phyloP scores from a whole-genome alignment of 2,888 invertebrate genomes.

The Sminthurides aquaticus region DNA sequence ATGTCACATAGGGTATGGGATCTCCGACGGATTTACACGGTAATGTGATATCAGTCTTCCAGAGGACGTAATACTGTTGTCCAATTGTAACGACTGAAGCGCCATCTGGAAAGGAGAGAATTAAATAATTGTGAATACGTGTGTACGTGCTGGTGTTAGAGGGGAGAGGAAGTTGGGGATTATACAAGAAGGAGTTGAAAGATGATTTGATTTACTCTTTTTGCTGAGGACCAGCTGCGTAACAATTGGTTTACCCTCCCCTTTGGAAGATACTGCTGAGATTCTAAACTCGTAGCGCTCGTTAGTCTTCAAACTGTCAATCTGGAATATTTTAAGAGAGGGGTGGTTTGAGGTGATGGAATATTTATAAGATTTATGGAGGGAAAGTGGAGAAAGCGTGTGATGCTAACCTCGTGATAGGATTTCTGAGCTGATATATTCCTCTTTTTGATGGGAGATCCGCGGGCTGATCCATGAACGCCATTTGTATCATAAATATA shows the following conservation, averaged over 20 bases:
- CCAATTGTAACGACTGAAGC: conserved; percentile 64
- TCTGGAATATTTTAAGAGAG: conserved; percentile 19
- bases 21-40: conserved; percentile 59
- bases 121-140: background rate
- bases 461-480: background rate
- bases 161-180: no score
- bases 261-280: conserved; percentile 33
- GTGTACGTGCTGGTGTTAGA: background rate
- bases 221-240: conserved; percentile 28
- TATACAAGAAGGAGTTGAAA: no score
- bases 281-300: conserved; percentile 40
- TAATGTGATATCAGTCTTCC: conserved; percentile 59
- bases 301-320: conserved; percentile 45
- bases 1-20: conserved; percentile 29
- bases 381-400: no score
- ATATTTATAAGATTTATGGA: background rate
- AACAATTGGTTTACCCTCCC: conserved; percentile 30
- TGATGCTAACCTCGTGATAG: background rate
- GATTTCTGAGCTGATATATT: background rate
- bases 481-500: background rate
- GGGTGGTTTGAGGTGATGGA: background rate
- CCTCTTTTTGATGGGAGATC: background rate
- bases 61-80: conserved; percentile 58
- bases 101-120: conserved; percentile 23
- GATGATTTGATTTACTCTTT: conserved; percentile 23